Evolutionary conservation across 1,140 invertebrate species (phyloP).

Genomic region (Grapholita molesta): DNA sequence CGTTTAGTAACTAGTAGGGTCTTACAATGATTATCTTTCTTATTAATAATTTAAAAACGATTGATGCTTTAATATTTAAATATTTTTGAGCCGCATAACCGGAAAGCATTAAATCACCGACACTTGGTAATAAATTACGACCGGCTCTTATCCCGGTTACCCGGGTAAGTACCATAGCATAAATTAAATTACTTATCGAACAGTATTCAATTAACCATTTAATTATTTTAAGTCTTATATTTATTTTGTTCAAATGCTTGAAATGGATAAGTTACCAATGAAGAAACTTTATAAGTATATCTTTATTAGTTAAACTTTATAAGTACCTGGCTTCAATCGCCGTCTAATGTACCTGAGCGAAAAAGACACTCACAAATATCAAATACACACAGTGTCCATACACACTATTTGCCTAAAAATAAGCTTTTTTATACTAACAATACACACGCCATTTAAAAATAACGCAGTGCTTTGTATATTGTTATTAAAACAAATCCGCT

Average conservation of each 20-base stretch:
- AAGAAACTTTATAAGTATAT: neutral
- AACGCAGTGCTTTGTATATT: too few species aligned
- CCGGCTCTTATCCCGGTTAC: constrained; percentile 13
- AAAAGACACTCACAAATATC: too few species aligned
- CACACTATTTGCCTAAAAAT: too few species aligned
- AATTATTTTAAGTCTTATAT: constrained; percentile 4
- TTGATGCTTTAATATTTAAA: constrained; percentile 8
- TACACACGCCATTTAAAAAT: too few species aligned
- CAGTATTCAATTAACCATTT: constrained; percentile 16
- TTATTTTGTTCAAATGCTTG: neutral
- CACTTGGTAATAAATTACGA: constrained; percentile 15
- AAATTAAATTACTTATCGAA: constrained; percentile 18
- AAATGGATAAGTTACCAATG: neutral
- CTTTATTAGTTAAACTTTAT: neutral
- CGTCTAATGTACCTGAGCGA: neutral
- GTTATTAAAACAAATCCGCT: too few species aligned
- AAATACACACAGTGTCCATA: too few species aligned
- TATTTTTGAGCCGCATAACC: constrained; percentile 14
- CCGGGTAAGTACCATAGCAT: constrained; percentile 15
- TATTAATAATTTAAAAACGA: neutral
- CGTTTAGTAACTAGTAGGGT: too few species aligned
- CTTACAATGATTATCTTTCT: neutral
- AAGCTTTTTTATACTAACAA: too few species aligned
- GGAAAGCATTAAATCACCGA: constrained; percentile 14
- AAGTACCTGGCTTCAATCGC: neutral